Conservation (phyloP, 1,140 invertebrate genomes). For the Drosophila neocordata region DNA sequence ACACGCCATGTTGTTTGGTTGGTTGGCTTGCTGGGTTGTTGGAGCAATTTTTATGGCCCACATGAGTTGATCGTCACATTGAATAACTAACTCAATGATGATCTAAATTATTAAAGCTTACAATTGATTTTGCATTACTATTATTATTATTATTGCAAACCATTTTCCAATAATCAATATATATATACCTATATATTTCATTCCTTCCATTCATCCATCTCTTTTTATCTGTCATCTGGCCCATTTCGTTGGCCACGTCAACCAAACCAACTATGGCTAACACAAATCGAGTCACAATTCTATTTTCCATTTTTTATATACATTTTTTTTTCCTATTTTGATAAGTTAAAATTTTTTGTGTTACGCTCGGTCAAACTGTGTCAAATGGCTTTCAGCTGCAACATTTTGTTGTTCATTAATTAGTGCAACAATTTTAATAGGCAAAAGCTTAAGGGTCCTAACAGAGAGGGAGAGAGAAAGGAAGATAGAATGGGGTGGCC, state of each 20-base stretch:
- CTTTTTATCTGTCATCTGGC: not conserved
- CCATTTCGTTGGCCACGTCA: not conserved
- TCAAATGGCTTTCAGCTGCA: slow-evolving; percentile 75
- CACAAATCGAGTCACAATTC: not conserved
- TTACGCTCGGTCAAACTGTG: slow-evolving; percentile 76
- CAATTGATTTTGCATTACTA: slow-evolving; percentile 9
- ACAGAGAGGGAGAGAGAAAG: not conserved
- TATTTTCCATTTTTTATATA: slow-evolving; percentile 8
- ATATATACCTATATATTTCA: too few relatives aligned
- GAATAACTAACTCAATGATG: not conserved
- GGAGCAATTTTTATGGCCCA: slow-evolving; percentile 11
- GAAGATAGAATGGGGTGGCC: not conserved
- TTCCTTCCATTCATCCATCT: not conserved
- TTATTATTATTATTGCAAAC: not conserved
- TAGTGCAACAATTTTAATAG: slow-evolving; percentile 25
- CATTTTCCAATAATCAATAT: too few relatives aligned
- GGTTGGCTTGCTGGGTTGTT: slow-evolving; percentile 1
- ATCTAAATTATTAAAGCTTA: not conserved
- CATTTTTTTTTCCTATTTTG: slow-evolving; percentile 42
- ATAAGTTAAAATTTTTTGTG: slow-evolving; percentile 55
- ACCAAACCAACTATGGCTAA: not conserved
- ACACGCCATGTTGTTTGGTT: slow-evolving; percentile 19
- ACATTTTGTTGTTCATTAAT: slow-evolving; percentile 33
- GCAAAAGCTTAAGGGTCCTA: slow-evolving; percentile 14
- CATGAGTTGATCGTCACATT: not conserved